These are phyloP conservation scores for Scotopteryx bipunctaria DNA, from an alignment of 2,888 invertebrate species.

Conservation along the genomic window DNA sequence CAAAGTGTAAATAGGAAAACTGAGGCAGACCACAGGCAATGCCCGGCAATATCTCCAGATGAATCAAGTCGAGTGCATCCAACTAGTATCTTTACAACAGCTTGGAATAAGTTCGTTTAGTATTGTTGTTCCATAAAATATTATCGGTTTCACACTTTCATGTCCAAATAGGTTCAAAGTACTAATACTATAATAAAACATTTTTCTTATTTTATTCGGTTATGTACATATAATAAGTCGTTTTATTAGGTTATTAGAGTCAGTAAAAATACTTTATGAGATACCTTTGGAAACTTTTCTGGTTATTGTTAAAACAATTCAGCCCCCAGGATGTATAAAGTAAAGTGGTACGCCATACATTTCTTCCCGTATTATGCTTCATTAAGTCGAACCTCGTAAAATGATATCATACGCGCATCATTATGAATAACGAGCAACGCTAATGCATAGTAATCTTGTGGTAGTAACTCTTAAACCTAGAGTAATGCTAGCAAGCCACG, in stretches of 20 bases:
- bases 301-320: neutral
- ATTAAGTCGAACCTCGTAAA: conserved; percentile 47
- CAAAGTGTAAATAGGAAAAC: too few species aligned
- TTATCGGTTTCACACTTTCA: conserved; percentile 2
- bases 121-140: neutral
- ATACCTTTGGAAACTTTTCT: neutral
- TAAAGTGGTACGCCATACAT: conserved; percentile 19
- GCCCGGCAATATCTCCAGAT: too few species aligned
- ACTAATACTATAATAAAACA: too few species aligned
- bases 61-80: neutral
- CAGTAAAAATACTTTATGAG: neutral
- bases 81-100: conserved; percentile 1
- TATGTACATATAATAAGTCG: too few species aligned
- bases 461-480: conserved; percentile 31
- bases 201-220: too few species aligned
- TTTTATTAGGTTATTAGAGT: too few species aligned
- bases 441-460: conserved; percentile 53
- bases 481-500: conserved; percentile 5
- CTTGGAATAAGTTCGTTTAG: neutral
- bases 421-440: conserved; percentile 50
- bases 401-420: conserved; percentile 56
- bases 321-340: conserved; percentile 15
- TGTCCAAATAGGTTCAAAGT: neutral
- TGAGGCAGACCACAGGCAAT: too few species aligned
- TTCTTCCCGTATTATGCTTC: conserved; percentile 36